Evolutionary conservation across 2,113 vertebrate species (phyloP).

Genomic region (Xyliphius kryptos): DNA sequence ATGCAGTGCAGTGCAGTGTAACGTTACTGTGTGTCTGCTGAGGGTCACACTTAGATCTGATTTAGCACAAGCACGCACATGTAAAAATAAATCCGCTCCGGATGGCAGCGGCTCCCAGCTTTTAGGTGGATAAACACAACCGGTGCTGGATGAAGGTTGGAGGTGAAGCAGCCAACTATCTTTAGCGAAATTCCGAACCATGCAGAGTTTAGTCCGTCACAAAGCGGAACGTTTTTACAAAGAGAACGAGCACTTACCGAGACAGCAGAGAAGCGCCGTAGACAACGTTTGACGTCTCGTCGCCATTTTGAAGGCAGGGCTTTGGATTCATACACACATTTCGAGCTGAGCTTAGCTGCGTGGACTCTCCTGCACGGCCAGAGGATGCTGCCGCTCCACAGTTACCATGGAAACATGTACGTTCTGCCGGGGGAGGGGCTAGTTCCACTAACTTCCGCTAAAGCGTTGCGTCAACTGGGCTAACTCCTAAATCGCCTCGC

Average conservation of each 20-base stretch:
- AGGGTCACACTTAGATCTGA: neutral
- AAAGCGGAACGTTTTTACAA: neutral
- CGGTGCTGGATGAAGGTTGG: neutral
- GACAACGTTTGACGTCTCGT: constrained; percentile 45
- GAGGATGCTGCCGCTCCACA: constrained; percentile 64
- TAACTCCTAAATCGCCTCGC: neutral
- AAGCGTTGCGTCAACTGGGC: neutral
- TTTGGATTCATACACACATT: neutral
- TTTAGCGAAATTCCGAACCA: neutral
- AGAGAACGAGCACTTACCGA: constrained; percentile 54
- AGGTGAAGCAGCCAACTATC: neutral
- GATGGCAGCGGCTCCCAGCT: too few relatives aligned
- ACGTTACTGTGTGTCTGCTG: neutral
- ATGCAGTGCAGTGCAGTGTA: neutral
- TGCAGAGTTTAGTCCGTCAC: neutral
- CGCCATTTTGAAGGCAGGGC: constrained; percentile 66
- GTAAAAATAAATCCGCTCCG: neutral
- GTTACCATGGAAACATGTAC: constrained; percentile 68
- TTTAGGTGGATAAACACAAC: too few relatives aligned
- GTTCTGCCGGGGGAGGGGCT: constrained; percentile 37
- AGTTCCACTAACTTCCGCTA: neutral
- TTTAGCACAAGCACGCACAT: neutral
- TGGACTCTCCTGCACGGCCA: constrained; percentile 46
- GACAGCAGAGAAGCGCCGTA: constrained; percentile 47
- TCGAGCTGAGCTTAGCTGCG: constrained; percentile 35